Conservation (phyloP, 2,888 invertebrate genomes). For the Andrena bucephala region DNA sequence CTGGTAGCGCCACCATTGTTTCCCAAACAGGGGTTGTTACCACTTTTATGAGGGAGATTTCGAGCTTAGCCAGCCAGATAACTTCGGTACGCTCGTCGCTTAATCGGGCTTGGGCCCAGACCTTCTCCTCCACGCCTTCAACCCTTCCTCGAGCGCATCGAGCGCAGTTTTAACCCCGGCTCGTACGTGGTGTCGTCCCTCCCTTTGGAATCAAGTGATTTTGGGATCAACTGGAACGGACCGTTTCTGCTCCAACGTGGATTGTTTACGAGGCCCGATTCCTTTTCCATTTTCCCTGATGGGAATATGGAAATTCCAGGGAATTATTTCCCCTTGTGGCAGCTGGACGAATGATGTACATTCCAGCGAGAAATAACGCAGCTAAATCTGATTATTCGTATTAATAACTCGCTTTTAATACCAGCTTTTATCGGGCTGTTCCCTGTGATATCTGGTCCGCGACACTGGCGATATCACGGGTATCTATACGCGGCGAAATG, state of each 20-base stretch:
- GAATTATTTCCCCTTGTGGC: slow-evolving; percentile 3
- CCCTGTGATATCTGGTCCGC: too few species aligned
- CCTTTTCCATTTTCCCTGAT: slow-evolving; percentile 21
- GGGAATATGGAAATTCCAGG: slow-evolving; percentile 27
- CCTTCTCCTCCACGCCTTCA: slow-evolving; percentile 42
- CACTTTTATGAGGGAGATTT: slow-evolving; percentile 82
- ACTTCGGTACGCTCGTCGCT: slow-evolving; percentile 75
- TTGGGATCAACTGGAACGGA: slow-evolving; percentile 56
- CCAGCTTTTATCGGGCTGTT: neutral
- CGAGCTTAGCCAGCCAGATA: slow-evolving; percentile 80
- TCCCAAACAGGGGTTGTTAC: slow-evolving; percentile 80
- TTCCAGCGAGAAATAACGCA: neutral
- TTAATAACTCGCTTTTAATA: slow-evolving; percentile 31
- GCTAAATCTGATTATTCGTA: slow-evolving; percentile 14
- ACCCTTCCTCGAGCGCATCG: slow-evolving; percentile 47
- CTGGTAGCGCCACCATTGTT: slow-evolving; percentile 75
- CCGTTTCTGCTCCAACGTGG: slow-evolving; percentile 14
- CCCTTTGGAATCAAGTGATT: slow-evolving; percentile 68
- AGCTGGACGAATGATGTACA: slow-evolving; percentile 3
- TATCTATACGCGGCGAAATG: too few species aligned
- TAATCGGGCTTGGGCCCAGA: slow-evolving; percentile 59
- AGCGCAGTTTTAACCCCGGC: slow-evolving; percentile 44
- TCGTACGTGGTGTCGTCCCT: slow-evolving; percentile 18
- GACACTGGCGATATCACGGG: too few species aligned
- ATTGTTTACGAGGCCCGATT: slow-evolving; percentile 51